Evolutionary conservation across 2,888 invertebrate species (phyloP), one percentile per base, ranked within the genome.

Genomic region (Bruchidius siliquastri): DNA sequence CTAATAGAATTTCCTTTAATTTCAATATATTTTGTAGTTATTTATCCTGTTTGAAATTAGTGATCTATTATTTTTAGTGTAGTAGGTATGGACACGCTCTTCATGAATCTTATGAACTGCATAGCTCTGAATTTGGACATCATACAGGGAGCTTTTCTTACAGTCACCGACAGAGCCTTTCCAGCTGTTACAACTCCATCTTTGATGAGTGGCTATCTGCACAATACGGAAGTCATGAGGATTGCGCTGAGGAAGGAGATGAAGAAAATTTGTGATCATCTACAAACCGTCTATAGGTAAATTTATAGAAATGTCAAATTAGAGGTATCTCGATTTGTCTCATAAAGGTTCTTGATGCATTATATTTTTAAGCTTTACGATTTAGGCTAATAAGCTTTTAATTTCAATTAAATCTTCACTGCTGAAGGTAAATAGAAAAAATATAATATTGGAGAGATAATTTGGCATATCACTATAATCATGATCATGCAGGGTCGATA

Each of bases 31-130:
- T n/a, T n/a, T n/a, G n/a, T n/a, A n/a, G n/a, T n/a, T n/a, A n/a
- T n/a, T n/a, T 26, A 26, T 26, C 8, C 8, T 8, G 8, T 2
- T 26, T 26, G 2, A 4, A 26, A 26, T 8, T 26, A 26, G 3
- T 8, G 2, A 70, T 20, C 26, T 0, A n/a, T 30, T 71, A 66
- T 70, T 74, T 83, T 79, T 72, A 84, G 83, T 72, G 82, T 85
- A 71, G 81, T 83, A 22, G 84, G 83, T 10, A 82, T 84, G 77
- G 85, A 85, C 74, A 80, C 82, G 0, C 72, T 85, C 22, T 84
- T 84, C 74, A 84, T 85, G 83, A 84, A 85, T 74, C 81, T 85
- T 8, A 82, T 86, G 80, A 86, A 85, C 76, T 82, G 82, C 72
- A 80, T 83, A 32, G 83, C 80, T 0, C 81, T 81, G 21, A 82